A percentile compares a stretch with the other conserved stretches of the same genome.
phyloP scores from a whole-genome alignment of 2,797 vertebrate species.

The Vipera latastei region DNA sequence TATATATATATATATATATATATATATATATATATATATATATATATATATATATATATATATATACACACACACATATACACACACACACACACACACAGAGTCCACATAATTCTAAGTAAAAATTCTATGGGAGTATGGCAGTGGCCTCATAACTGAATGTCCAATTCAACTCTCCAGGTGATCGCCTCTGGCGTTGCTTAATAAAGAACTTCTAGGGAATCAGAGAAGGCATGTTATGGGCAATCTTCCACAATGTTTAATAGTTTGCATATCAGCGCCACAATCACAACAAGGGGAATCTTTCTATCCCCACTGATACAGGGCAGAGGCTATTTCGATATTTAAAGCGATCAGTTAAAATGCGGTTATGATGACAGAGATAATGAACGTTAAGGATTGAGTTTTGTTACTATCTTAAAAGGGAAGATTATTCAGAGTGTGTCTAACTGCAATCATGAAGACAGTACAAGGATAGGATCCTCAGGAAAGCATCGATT shows the following conservation, averaged over 20 bases:
- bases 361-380: background rate
- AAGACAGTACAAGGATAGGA: background rate
- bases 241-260: background rate
- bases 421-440: background rate
- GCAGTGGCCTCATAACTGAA: background rate
- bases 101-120: background rate
- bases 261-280: background rate
- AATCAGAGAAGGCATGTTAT: background rate
- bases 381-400: background rate
- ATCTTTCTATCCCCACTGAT: background rate
- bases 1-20: no score
- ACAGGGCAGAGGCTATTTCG: background rate
- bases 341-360: background rate
- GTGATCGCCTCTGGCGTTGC: background rate
- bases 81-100: no score
- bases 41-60: no score
- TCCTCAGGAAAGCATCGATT: background rate
- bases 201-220: background rate
- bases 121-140: background rate
- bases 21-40: no score
- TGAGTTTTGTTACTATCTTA: background rate
- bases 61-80: no score
- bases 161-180: background rate
- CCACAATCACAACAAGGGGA: background rate
- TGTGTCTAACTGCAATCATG: background rate